Base-by-base conservation (phyloP, 2,888 invertebrate species). In the Entomobrya multifasciata region DNA sequence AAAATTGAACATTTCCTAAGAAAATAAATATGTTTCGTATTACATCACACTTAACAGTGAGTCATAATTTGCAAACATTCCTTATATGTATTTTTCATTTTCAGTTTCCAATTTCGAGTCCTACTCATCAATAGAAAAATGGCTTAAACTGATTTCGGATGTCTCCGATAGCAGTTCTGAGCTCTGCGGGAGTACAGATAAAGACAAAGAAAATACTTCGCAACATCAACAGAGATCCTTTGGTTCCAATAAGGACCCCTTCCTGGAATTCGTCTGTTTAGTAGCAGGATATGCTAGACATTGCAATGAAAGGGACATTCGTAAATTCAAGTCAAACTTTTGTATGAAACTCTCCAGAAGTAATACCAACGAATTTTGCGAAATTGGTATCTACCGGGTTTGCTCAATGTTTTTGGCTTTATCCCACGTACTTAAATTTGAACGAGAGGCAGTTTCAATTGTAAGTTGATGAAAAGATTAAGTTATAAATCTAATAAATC, bases 311-410 rank as follows among this genome's bases (percentile, higher is more conserved):
- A 90, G 83, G 60, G 88, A 89, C 22, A 80, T 88, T 47, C 72
- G 77, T 41, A 89, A 88, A 77, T 57, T 91, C 2, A 87, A 86
- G 20, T 87, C 89, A 1, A 86, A 52, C 15, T 79, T 91, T n/a
- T 90, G 87, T 30, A 83, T 87, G 25, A 89, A 90, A 60, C 44
- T 91, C 4, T 57, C 72, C 4, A 70, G 57, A 15, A 74, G 57
- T 25, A 88, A 74, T 27, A 67, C 89, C 0, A 76, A 47, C 1
- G 74, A 77, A 13, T 87, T 77, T 27, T 86, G 85, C 11, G 91
- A 91, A 80, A 67, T 88, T 60, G 91, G 90, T 22, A 47, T 91
- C 0, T 57, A 87, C 30, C 70, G 91, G 30, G 77, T 89, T 0
- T 60, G 79, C 20, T 88, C 90, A 1, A 27, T 90, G 17, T 88